Base-by-base conservation (phyloP, 2,113 vertebrate genomes). In the Pelobates fuscus region DNA sequence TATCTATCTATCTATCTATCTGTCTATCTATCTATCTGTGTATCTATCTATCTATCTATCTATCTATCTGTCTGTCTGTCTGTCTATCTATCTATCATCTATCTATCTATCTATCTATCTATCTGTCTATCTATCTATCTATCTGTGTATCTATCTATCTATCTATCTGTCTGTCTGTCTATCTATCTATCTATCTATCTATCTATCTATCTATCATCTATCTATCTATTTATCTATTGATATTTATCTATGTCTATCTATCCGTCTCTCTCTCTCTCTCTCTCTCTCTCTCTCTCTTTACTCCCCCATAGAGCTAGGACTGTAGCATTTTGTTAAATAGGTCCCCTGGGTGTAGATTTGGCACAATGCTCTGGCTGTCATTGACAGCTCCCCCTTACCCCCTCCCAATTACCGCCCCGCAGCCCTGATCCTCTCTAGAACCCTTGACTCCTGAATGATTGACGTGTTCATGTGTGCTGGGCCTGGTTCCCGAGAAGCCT, bases 371-470 rank as follows among this genome's bases (percentile, higher is more conserved):
- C 62, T 75, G 3, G 25, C 71, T 67, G 71, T 75, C 62, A 75
- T 67, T 14, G 44, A 60, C 55, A 32, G 37, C 62, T 49, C 12
- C 44, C 44, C 10, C 15, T 18, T 49, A 11, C 63, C 37, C 70
- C 54, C 25, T 57, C 32, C 71, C 71, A 74, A 67, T 75, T 75
- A 67, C 63, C 32, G 25, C 71, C 71, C 37, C 21, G 54, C 62
- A 59, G 67, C 62, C 25, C 24, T 49, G 73, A 52, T 21, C 25
- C 75, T 44, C 32, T 65, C 71, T 8, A 29, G 46, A 49, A 57
- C 59, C 64, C 57, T 67, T 41, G 55, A 54, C 46, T 66, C 52
- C 41, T 20, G 67, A 78, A 32, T 78, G 77, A 78, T 78, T 78
- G 77, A 71, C 77, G 52, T 37, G 63, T 24, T 57, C 61, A n/a